Base-by-base conservation (phyloP, 2,797 vertebrate species). In the Gastrophryne carolinensis region DNA sequence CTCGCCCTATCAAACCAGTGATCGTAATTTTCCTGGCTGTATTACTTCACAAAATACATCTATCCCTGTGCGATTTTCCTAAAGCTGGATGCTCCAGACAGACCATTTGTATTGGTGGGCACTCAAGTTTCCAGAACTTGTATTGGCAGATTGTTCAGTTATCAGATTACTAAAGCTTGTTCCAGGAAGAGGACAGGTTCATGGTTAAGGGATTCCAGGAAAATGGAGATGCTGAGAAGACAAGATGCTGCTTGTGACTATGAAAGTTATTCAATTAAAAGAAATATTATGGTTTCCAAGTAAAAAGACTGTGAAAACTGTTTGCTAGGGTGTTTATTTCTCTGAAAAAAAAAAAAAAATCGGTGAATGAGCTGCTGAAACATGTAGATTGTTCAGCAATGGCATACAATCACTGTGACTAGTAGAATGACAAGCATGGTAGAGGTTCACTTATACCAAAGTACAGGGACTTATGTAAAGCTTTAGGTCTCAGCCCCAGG, bases 121-220 rank as follows among this genome's bases (percentile, higher is more conserved):
- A 64, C 53, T 75, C 41, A 60, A 39, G 19, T 60, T 66, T 54
- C 17, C 63, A 29, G 50, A 24, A 37, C 27, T 66, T 61, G 15
- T 60, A 73, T 65, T 73, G 60, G 32, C 53, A 67, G 63, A 50
- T 75, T 23, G 17, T 29, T 49, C 39, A 13, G 39, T 58, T 66
- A 66, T 74, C 52, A 50, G 29, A 68, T 75, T 66, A 57, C 73
- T 61, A 68, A 39, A 57, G 68, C n/a, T 17, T 57, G 50, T 75
- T 75, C 63, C 44, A 30, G 63, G 73, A 74, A 74, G 50, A 65
- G 50, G 10, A 32, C 56, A 47, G 65, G 72, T 66, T 61, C 50
- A 39, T 6, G 35, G 50, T 47, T 37, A 74, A 52, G 23, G 39
- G 54, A 66, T 57, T 66, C 72, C 72, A 74, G 72, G 50, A 75